Conservation (phyloP, 1,140 invertebrate species). For the Brachionus rotundiformis region DNA sequence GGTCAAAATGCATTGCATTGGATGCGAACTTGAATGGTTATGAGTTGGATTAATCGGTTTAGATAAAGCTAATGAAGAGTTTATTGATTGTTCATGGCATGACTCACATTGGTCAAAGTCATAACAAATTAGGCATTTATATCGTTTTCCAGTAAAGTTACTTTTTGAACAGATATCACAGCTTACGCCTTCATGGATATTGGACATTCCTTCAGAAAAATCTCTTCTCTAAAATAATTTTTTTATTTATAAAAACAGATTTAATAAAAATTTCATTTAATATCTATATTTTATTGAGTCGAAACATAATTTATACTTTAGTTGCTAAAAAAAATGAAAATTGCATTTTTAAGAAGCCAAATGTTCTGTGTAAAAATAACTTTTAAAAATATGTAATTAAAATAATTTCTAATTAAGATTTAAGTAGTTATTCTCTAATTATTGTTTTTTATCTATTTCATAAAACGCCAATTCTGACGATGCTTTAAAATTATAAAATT, state of each 20-base stretch:
- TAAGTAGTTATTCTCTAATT: too few species aligned
- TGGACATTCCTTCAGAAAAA: conserved; percentile 25
- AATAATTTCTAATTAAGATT: too few species aligned
- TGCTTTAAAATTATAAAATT: too few species aligned
- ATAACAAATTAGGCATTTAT: conserved; percentile 97
- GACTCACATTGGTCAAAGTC: conserved; percentile 96
- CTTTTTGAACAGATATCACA: conserved; percentile 98
- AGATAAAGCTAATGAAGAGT: background rate
- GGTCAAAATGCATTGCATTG: conserved; percentile 62
- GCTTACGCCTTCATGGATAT: conserved; percentile 73
- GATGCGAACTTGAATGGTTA: conserved; percentile 38
- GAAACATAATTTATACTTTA: background rate
- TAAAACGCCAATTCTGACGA: too few species aligned
- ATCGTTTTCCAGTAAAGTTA: conserved; percentile 92
- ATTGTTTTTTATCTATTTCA: too few species aligned
- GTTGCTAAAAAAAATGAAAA: background rate
- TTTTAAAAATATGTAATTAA: too few species aligned
- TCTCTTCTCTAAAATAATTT: background rate
- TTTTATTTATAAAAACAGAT: background rate
- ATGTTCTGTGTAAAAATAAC: background rate
- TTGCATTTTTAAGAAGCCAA: conserved; percentile 24
- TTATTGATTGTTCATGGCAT: conserved; percentile 75
- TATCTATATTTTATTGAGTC: conserved; percentile 1
- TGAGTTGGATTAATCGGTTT: conserved; percentile 17
- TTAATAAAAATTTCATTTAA: background rate